Percentiles rank a stretch among this genome's conserved stretches.
Conservation (phyloP, 2,113 vertebrate genomes). For the Lepus timidus region DNA sequence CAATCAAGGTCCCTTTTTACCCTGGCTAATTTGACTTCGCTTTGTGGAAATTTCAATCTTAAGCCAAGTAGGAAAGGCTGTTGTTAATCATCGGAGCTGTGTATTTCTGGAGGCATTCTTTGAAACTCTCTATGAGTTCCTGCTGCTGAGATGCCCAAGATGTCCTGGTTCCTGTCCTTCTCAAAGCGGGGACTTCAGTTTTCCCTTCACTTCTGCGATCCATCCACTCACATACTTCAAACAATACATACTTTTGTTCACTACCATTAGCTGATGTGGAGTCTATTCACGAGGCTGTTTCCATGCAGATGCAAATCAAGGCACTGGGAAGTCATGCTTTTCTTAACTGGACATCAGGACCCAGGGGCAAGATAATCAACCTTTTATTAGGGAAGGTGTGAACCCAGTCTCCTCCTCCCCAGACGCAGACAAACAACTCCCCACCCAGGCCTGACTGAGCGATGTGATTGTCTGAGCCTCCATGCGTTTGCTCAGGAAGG, state of each 20-base stretch:
- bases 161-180: not conserved
- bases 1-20: not conserved
- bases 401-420: constrained; percentile 44
- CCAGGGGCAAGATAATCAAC: constrained; percentile 63
- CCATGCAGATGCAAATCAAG: not conserved
- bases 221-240: not conserved
- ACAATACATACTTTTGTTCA: not conserved
- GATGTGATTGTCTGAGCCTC: constrained; percentile 41
- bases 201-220: not conserved
- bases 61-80: not conserved
- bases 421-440: constrained; percentile 56
- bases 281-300: constrained; percentile 3
- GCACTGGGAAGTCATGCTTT: constrained; percentile 7
- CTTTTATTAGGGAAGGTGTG: constrained; percentile 63
- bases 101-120: not conserved
- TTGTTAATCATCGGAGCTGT: not conserved
- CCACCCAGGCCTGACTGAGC: constrained; percentile 58
- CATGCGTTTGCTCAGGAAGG: constrained; percentile 32
- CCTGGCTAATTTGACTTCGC: not conserved
- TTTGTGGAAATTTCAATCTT: not conserved
- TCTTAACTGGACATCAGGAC: constrained; percentile 47
- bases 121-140: not conserved
- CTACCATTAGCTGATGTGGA: not conserved
- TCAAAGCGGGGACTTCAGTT: not conserved
- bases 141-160: not conserved